Percentiles rank a stretch among this genome's conserved stretches.
Conservation (phyloP, 2,113 vertebrate species). For the Brienomyrus brachyistius region DNA sequence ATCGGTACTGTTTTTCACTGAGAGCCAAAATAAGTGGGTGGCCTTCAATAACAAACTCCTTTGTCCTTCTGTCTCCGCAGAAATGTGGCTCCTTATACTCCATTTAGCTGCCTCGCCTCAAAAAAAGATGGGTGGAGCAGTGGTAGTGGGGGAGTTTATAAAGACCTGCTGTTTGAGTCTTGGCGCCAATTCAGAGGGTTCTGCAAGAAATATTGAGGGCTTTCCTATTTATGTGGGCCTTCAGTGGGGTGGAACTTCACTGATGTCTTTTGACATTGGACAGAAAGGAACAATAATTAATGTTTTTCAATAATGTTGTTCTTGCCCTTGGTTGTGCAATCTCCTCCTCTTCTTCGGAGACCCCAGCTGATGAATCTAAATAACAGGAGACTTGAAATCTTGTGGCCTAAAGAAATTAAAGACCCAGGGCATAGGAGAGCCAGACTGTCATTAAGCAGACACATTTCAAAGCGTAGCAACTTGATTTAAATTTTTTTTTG, state of each 20-base stretch:
- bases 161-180: conserved; percentile 11
- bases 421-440: conserved; percentile 14
- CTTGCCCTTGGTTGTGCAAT: conserved; percentile 22
- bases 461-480: conserved; percentile 22
- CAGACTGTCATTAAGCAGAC: conserved; percentile 27
- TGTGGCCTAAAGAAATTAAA: conserved; percentile 34
- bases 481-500: background rate
- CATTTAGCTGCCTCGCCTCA: background rate
- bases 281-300: conserved; percentile 30
- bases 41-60: background rate
- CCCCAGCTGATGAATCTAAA: conserved; percentile 33
- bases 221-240: background rate
- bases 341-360: conserved; percentile 21
- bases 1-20: background rate
- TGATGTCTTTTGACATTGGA: background rate
- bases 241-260: background rate
- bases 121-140: background rate
- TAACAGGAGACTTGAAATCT: conserved; percentile 24
- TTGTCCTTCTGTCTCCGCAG: background rate
- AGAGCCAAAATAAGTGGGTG: background rate
- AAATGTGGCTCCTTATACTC: background rate
- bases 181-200: background rate
- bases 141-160: background rate
- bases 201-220: background rate
- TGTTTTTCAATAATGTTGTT: conserved; percentile 34